Evolutionary conservation across 2,113 vertebrate genomes (phyloP), one percentile per base, ranked within the genome.

Genomic region (Peromyscus polionotus): DNA sequence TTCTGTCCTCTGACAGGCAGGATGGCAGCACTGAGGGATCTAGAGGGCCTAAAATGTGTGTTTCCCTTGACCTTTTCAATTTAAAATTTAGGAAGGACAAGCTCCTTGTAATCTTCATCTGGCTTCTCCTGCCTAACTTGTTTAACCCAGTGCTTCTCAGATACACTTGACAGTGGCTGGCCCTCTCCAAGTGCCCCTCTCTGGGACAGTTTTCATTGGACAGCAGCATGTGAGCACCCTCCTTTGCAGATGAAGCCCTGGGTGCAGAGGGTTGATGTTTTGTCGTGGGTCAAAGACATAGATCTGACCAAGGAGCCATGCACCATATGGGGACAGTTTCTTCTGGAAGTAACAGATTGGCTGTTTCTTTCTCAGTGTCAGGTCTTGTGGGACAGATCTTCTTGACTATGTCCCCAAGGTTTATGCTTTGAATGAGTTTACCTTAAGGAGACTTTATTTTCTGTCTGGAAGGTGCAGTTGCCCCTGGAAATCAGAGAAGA

Each of bases 51-150:
- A 61, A 54, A 67, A n/a, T 79, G 63, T 42, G 39, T 24, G 51
- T 45, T 59, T 33, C 14, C 59, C 42, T 61, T 42, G 7, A 3
- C 59, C 63, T n/a, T 86, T 80, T 54, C 5, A 14, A 22, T 83
- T 87, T 92, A 65, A n/a, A 45, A 6, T 67, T 93, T n/a, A 31
- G 31, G 72, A 84, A 91, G 13, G 67, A 80, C 28, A 59, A 24
- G 54, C 19, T 67, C 36, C 24, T 28, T 33, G 39, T 81, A 22
- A 75, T 39, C 26, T 54, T 68, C 31, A 19, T 39, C 2, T 12
- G 14, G 42, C 61, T 68, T 68, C 7, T 12, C 26, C 39, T 73
- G 5, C 87, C n/a, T 51, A 22, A 54, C 39, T 20, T 59, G 1
- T 36, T 63, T 72, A 80, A 73, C n/a, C 7, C 51, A 68, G 42